Evolutionary conservation across 1,140 invertebrate genomes (phyloP).

Genomic region (Bombus balteatus): DNA sequence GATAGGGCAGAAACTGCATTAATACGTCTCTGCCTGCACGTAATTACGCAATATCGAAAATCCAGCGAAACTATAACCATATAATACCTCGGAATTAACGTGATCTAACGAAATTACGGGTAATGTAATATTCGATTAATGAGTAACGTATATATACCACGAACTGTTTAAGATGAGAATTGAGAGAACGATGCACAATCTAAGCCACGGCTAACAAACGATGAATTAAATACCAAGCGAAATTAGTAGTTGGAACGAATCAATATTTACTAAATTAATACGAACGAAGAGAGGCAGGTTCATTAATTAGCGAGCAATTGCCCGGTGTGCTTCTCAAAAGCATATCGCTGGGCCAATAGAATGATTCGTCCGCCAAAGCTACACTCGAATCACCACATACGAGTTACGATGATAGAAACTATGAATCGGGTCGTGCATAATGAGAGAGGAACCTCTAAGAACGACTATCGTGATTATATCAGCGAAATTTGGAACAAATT

Average conservation of each 20-base stretch:
- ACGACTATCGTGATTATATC: not conserved
- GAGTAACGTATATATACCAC: not conserved
- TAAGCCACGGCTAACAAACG: not conserved
- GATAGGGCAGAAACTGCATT: not conserved
- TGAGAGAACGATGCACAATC: not conserved
- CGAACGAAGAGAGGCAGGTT: not conserved
- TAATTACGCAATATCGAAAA: not conserved
- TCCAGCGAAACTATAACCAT: not conserved
- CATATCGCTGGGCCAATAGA: not conserved
- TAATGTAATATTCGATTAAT: conserved; percentile 4
- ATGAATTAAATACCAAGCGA: conserved; percentile 3
- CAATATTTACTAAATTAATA: conserved; percentile 24
- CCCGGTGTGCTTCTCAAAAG: not conserved
- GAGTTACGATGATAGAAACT: conserved; percentile 19
- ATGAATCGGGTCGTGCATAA: not conserved
- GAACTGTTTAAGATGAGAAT: not conserved
- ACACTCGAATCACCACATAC: not conserved
- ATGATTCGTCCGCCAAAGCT: not conserved
- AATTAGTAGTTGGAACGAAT: conserved; percentile 22
- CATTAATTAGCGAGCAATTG: conserved; percentile 24
- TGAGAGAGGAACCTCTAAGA: not conserved
- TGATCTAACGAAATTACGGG: not conserved
- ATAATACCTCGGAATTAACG: not conserved
- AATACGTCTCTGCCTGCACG: not conserved
- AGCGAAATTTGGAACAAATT: too few relatives aligned